Evolutionary conservation across 53 echinoderm and acorn worm genomes (phyloP).

Genomic region (Echinarachnius parma): DNA sequence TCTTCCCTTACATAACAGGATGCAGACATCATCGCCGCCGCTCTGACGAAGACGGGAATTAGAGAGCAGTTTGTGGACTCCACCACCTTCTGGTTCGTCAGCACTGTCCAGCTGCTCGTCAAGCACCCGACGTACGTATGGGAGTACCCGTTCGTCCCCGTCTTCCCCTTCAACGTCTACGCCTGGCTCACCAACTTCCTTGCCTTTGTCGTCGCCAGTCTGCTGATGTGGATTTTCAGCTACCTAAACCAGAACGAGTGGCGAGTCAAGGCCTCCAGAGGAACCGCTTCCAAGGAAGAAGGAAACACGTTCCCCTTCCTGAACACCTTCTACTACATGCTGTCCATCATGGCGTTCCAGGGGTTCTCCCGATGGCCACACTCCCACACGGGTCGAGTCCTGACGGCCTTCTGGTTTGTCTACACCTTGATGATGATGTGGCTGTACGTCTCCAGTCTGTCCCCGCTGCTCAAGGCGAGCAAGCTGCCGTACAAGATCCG

Average conservation of each 20-base stretch:
- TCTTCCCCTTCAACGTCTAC: slow-evolving; percentile 71
- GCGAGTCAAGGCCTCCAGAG: slow-evolving; percentile 44
- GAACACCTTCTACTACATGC: slow-evolving; percentile 68
- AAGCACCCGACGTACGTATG: slow-evolving; percentile 84
- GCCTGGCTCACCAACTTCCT: slow-evolving; percentile 75
- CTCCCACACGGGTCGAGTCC: slow-evolving; percentile 59
- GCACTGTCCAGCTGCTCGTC: slow-evolving; percentile 57
- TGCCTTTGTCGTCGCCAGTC: slow-evolving; percentile 52
- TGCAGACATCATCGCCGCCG: slow-evolving; percentile 82
- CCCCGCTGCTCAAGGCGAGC: slow-evolving; percentile 53
- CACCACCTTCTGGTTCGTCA: slow-evolving; percentile 62
- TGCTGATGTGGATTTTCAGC: slow-evolving; percentile 59
- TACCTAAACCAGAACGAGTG: slow-evolving; percentile 66
- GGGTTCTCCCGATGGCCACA: slow-evolving; percentile 63
- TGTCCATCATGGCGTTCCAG: slow-evolving; percentile 71
- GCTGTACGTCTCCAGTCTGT: slow-evolving; percentile 58
- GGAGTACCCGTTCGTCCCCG: slow-evolving; percentile 78
- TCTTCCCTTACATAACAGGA: slow-evolving; percentile 46
- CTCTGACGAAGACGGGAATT: slow-evolving; percentile 62
- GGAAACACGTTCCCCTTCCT: slow-evolving; percentile 60
- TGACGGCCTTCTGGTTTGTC: slow-evolving; percentile 78
- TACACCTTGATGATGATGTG: slow-evolving; percentile 69
- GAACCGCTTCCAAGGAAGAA: slow-evolving; percentile 52
- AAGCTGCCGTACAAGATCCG: slow-evolving; percentile 60
- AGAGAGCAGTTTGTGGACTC: slow-evolving; percentile 76